Conservation (phyloP, 2,113 vertebrate species). For the Mus musculus region DNA sequence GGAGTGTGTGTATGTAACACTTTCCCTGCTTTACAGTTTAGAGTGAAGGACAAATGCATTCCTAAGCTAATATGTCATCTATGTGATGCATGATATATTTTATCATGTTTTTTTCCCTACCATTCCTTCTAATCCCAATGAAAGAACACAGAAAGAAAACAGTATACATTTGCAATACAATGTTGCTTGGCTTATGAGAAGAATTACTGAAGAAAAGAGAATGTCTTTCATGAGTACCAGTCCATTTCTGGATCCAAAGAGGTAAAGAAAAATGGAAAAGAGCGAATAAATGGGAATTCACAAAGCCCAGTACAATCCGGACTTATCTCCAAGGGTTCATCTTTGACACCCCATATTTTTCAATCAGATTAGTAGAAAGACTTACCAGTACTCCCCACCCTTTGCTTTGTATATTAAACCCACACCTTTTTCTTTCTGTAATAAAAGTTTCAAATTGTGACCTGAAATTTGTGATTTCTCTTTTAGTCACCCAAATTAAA, state of each 20-base stretch:
- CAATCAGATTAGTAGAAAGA: conserved; percentile 53
- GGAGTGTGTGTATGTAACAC: conserved; percentile 63
- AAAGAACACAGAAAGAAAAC: conserved; percentile 1
- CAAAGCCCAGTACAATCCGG: conserved; percentile 52
- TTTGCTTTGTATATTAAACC: not conserved
- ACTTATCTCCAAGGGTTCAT: conserved; percentile 36
- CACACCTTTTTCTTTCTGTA: conserved; percentile 30
- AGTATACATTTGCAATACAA: conserved; percentile 63
- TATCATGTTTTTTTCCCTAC: conserved; percentile 67
- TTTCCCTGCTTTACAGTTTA: conserved; percentile 35
- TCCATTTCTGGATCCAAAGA: conserved; percentile 46
- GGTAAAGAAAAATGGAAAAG: conserved; percentile 64
- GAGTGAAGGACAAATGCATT: conserved; percentile 62
- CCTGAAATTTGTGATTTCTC: conserved; percentile 48
- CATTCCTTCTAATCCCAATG: conserved; percentile 53
- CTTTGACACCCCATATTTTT: conserved; percentile 53
- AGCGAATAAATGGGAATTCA: conserved; percentile 64
- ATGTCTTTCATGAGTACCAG: not conserved
- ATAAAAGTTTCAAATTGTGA: conserved; percentile 62
- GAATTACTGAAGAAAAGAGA: conserved; percentile 33
- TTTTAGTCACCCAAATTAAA: conserved; percentile 67
- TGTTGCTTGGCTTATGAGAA: conserved; percentile 10
- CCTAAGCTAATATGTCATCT: conserved; percentile 47
- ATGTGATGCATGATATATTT: conserved; percentile 30
- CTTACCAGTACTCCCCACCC: not conserved